phyloP scores from a whole-genome alignment of 2,113 vertebrate species.

The Galbula dea region DNA sequence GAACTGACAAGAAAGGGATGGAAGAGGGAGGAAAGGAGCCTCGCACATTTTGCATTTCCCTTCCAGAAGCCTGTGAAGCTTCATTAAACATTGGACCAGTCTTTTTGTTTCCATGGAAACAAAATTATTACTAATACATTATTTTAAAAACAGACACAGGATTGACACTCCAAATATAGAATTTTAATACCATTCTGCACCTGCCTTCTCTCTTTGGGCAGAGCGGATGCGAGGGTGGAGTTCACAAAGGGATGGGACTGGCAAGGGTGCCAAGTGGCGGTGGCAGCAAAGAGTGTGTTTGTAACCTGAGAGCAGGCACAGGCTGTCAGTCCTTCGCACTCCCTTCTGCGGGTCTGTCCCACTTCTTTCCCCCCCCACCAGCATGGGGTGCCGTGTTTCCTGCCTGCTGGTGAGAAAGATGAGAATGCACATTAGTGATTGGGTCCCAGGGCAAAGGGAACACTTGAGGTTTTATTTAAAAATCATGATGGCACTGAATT shows the following conservation, averaged over 20 bases:
- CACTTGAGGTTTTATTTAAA: constrained; percentile 39
- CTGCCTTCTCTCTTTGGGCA: constrained; percentile 45
- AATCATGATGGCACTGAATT: constrained; percentile 34
- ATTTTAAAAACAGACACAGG: constrained; percentile 62
- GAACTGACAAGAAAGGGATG: not conserved
- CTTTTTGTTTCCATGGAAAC: constrained; percentile 53
- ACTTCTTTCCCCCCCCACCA: not conserved
- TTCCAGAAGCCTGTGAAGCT: constrained; percentile 17
- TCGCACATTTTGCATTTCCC: not conserved
- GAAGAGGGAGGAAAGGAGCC: not conserved
- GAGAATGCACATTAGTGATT: constrained; percentile 37
- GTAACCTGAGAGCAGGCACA: constrained; percentile 55
- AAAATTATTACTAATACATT: constrained; percentile 62
- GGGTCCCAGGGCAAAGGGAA: constrained; percentile 15
- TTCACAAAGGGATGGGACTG: constrained; percentile 52
- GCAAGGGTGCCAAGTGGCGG: constrained; percentile 28
- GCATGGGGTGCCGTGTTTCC: not conserved
- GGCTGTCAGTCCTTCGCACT: not conserved
- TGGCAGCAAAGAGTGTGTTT: constrained; percentile 6
- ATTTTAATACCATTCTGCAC: constrained; percentile 63
- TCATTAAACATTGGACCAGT: constrained; percentile 29
- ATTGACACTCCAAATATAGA: constrained; percentile 72
- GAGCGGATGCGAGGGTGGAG: constrained; percentile 42
- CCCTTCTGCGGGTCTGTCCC: not conserved
- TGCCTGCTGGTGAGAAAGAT: constrained; percentile 55